These are phyloP conservation scores for Kobus ellipsiprymnus DNA, from an alignment of 2,113 vertebrate species.

Conservation along the genomic window DNA sequence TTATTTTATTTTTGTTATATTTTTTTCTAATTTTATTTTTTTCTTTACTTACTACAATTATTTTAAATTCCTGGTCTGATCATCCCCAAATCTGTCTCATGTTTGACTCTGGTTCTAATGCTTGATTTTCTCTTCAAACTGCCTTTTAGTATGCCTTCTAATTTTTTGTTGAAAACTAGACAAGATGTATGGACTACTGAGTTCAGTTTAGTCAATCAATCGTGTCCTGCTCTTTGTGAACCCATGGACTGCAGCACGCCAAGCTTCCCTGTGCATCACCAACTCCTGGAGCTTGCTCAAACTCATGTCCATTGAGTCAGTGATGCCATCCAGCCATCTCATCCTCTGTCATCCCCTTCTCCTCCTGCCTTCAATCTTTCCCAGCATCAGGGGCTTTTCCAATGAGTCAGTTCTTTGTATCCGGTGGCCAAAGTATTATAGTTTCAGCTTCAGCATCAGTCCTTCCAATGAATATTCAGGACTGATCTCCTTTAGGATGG, in stretches of 20 bases:
- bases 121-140: not conserved
- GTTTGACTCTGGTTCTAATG: not conserved
- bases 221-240: not conserved
- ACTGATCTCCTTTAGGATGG: not conserved
- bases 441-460: not conserved
- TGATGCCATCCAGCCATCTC: not conserved
- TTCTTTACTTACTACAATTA: not conserved
- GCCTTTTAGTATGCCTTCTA: not conserved
- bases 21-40: too few relatives aligned
- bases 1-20: not conserved
- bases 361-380: not conserved
- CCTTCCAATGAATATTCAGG: not conserved
- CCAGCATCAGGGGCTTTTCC: not conserved
- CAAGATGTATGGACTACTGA: not conserved
- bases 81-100: not conserved
- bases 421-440: not conserved
- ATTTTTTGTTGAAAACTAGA: not conserved
- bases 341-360: not conserved
- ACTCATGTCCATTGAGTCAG: not conserved
- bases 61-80: not conserved
- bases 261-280: not conserved
- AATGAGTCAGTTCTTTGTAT: not conserved
- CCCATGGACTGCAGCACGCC: not conserved
- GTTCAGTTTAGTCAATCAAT: not conserved
- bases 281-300: not conserved